Base-by-base conservation (phyloP, 64 coral and sea anemone genomes). In the Exaiptasia diaphana region DNA sequence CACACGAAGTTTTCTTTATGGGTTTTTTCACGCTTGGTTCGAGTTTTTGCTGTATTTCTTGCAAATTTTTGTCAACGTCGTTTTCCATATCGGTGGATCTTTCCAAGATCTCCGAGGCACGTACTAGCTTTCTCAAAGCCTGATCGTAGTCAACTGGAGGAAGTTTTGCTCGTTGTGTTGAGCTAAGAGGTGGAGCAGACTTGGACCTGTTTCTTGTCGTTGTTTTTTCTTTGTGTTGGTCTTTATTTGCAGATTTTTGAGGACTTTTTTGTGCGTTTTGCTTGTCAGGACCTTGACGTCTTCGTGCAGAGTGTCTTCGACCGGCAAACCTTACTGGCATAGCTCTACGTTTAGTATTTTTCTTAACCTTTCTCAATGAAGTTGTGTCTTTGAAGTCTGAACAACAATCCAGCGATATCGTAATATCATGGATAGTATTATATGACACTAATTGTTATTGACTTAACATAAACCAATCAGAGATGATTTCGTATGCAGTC, bases 271-370 rank as follows among this genome's bases (percentile, higher is more conserved):
- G 15, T 17, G 27, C 69, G 17, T 73, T 73, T 49, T 73, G 69
- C 20, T 27, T 46, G 0, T 49, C 38, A 6, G 69, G 30, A 9
- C 25, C 58, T 23, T 32, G 58, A 35, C 38, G 22, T 18, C 27
- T 28, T 68, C 41, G 32, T 9, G 68, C 68, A 11, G 68, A 38
- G 3, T 18, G 38, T 18, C 69, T 29, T 26, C 69, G 69, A 25
- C 69, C 69, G 21, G 69, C 69, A 73, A 73, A 73, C 44, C 69
- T 73, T 22, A 49, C 69, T 14, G 69, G 69, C 69, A 73, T 73
- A n/a, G n/a, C n/a, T n/a, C n/a, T n/a, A n/a, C n/a, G n/a, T n/a
- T n/a, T n/a, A n/a, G n/a, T n/a, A n/a, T n/a, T n/a, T n/a, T n/a
- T n/a, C n/a, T n/a, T n/a, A n/a, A n/a, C n/a, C n/a, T n/a, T n/a